A percentile compares a stretch with the other conserved stretches of the same genome.
Conservation (phyloP, 2,888 invertebrate genomes). For the Aphidius colemani region DNA sequence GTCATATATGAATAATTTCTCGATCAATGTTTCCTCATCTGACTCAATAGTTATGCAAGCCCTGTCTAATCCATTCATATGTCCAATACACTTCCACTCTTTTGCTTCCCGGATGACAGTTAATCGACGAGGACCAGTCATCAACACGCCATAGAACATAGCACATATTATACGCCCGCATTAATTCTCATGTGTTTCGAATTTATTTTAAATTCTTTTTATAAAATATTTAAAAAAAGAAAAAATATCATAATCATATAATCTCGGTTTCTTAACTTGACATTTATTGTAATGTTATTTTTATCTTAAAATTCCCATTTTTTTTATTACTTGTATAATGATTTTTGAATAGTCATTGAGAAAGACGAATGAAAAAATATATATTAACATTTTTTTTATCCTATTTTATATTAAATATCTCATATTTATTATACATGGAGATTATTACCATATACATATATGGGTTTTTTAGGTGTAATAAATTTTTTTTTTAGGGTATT, state of each 20-base stretch:
- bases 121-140: constrained; percentile 24
- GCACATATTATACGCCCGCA: too few species aligned
- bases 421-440: too few species aligned
- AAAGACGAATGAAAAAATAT: too few species aligned
- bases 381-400: too few species aligned
- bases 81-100: constrained; percentile 23
- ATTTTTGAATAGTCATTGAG: too few species aligned
- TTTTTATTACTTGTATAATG: too few species aligned
- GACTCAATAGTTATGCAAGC: constrained; percentile 34
- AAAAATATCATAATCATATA: too few species aligned
- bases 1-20: constrained; percentile 44
- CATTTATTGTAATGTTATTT: constrained; percentile 6
- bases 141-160: not conserved
- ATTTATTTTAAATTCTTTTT: too few species aligned
- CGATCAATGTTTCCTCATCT: constrained; percentile 49
- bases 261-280: constrained; percentile 1
- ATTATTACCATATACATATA: not conserved
- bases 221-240: too few species aligned
- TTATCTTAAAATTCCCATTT: not conserved
- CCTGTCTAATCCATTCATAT: constrained; percentile 33
- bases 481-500: not conserved
- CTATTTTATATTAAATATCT: too few species aligned
- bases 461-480: not conserved
- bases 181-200: too few species aligned
- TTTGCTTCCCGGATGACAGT: constrained; percentile 30